Percentiles rank a stretch among this genome's conserved stretches.
These are phyloP conservation scores for Moxostoma hubbsi DNA, from an alignment of 2,797 vertebrate genomes.

Conservation along the genomic window DNA sequence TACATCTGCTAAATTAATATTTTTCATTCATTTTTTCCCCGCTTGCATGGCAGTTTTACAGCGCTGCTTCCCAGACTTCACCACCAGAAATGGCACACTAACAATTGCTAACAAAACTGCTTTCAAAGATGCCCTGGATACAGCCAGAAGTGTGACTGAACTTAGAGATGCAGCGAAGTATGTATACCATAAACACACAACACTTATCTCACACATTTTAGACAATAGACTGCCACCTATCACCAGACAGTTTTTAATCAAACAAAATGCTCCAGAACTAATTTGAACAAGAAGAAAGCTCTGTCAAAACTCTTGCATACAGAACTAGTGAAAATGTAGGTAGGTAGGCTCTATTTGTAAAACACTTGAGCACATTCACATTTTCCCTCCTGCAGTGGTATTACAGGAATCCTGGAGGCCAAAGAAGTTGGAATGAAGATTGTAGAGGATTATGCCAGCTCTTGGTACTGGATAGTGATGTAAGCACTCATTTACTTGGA, in stretches of 20 bases:
- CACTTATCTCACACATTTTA: neutral
- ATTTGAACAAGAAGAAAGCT: neutral
- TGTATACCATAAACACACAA: slow-evolving; percentile 16
- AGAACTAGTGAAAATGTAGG: neutral
- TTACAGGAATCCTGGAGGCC: slow-evolving; percentile 80
- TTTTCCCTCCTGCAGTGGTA: slow-evolving; percentile 66
- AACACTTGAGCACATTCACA: too few species aligned
- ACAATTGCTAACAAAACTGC: slow-evolving; percentile 81
- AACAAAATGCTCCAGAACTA: neutral
- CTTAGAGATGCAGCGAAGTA: slow-evolving; percentile 86
- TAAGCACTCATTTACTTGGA: slow-evolving; percentile 66
- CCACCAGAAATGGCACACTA: slow-evolving; percentile 81
- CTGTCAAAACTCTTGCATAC: neutral
- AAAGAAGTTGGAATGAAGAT: slow-evolving; percentile 82
- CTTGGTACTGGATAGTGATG: slow-evolving; percentile 89
- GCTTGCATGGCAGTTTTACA: slow-evolving; percentile 79
- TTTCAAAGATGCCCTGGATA: slow-evolving; percentile 83
- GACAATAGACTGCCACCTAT: neutral
- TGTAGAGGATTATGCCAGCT: slow-evolving; percentile 85
- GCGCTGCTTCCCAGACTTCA: slow-evolving; percentile 90
- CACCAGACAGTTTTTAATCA: neutral
- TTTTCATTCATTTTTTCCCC: too few species aligned
- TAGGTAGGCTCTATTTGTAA: neutral
- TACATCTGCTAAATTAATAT: neutral
- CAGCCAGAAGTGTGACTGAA: slow-evolving; percentile 78